Base-by-base conservation (phyloP, 2,797 vertebrate genomes). In the Pterois miles region DNA sequence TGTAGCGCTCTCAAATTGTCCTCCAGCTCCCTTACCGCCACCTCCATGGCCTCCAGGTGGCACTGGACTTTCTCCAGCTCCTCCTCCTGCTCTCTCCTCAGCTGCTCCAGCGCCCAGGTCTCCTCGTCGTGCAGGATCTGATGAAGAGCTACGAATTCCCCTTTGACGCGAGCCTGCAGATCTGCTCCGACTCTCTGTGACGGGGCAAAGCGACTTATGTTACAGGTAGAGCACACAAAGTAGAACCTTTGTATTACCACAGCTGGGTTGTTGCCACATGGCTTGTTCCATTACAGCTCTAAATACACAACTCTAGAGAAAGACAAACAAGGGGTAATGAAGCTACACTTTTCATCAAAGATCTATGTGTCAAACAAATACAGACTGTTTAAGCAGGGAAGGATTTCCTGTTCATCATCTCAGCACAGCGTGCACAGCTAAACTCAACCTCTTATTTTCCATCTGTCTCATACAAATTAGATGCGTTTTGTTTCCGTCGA, bases 41-140 rank as follows among this genome's bases (percentile, higher is more conserved):
- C 67, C 43, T 93, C 85, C 31, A 93, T 78, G 33, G 7, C 78
- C 73, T 85, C 81, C 65, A 96, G 40, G 3, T 96, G 94, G 46
- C 74, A 65, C 12, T 83, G 90, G 80, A 96, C 89, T 34, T 16
- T 89, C 43, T 93, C 82, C 87, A 96, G 72, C 3, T 87, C 82
- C 71, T 92, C 92, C 53, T 93, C 90, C 79, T 96, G 87, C 82
- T 96, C 94, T 34, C 81, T 71, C 8, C 75, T 85, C 16, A 97
- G 87, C 84, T 95, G 92, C 81, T 94, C 92, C 91, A 96, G 86
- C 71, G 95, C 74, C 14, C 78, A 80, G 43, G 84, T 83, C 93
- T 97, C 96, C 73, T 96, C 93, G 4, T 95, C 91, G 14, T 88
- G 88, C 83, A 98, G 94, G 78, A 96, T 93, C 88, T 94, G 93